Conservation (phyloP, 2,797 vertebrate species). For the Thalassophryne amazonica region DNA sequence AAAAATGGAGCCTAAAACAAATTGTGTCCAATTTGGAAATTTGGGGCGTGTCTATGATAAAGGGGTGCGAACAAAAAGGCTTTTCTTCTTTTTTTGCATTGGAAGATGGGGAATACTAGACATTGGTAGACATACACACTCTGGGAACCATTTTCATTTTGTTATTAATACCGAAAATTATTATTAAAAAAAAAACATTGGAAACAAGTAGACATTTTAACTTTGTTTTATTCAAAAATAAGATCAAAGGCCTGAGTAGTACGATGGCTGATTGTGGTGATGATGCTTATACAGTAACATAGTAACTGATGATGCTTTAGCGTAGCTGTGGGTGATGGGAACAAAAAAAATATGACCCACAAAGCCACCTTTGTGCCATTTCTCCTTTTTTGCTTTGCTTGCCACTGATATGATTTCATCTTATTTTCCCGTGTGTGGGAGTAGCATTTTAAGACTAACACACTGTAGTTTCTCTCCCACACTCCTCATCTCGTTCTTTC, state of each 20-base stretch:
- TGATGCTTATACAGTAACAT: slow-evolving; percentile 18
- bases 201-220: slow-evolving; percentile 20
- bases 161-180: neutral
- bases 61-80: too few species aligned
- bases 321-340: slow-evolving; percentile 24
- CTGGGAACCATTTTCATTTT: neutral
- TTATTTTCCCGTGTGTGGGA: slow-evolving; percentile 66
- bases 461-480: slow-evolving; percentile 69
- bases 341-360: slow-evolving; percentile 21
- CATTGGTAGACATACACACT: too few species aligned
- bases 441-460: slow-evolving; percentile 60
- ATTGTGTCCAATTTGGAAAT: too few species aligned
- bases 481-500: slow-evolving; percentile 74
- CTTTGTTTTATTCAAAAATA: slow-evolving; percentile 30
- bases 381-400: slow-evolving; percentile 37
- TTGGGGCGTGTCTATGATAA: too few species aligned
- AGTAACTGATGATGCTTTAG: slow-evolving; percentile 25
- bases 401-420: slow-evolving; percentile 66
- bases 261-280: neutral
- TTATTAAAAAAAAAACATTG: neutral
- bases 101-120: too few species aligned
- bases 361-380: slow-evolving; percentile 24
- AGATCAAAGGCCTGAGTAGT: slow-evolving; percentile 11
- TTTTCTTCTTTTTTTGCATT: too few species aligned
- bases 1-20: too few species aligned